These are phyloP conservation scores for Pristis pectinata DNA, from an alignment of 2,797 vertebrate species.

Conservation along the genomic window DNA sequence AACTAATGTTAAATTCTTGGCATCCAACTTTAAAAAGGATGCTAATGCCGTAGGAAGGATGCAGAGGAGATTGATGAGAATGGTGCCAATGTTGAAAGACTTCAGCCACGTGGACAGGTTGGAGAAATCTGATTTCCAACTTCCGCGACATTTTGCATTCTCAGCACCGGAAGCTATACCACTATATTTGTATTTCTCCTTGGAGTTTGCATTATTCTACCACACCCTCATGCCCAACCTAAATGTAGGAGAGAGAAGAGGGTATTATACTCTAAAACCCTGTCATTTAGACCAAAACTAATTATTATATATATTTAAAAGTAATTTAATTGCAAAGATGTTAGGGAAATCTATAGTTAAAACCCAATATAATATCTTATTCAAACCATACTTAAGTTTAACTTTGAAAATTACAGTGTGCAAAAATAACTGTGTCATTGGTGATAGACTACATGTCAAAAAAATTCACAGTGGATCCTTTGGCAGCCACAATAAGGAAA, in stretches of 20 bases:
- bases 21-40: no score
- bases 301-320: not conserved
- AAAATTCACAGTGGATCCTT: not conserved
- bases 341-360: not conserved
- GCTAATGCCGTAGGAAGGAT: no score
- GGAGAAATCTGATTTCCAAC: no score
- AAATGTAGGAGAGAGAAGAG: not conserved
- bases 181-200: not conserved
- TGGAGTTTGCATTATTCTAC: not conserved
- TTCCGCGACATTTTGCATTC: no score
- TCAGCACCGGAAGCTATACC: not conserved
- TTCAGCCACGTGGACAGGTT: no score
- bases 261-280: not conserved
- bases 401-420: not conserved
- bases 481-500: not conserved
- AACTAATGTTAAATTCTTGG: no score
- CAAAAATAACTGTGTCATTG: not conserved
- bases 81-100: no score
- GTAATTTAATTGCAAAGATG: not conserved
- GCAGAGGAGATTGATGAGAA: no score
- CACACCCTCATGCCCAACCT: not conserved
- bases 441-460: not conserved
- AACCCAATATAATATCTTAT: not conserved
- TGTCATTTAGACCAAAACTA: not conserved
- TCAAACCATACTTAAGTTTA: not conserved